Evolutionary conservation across 1,140 invertebrate species (phyloP), one percentile per base, ranked within the genome.

Genomic region (Adoxophyes honmai): DNA sequence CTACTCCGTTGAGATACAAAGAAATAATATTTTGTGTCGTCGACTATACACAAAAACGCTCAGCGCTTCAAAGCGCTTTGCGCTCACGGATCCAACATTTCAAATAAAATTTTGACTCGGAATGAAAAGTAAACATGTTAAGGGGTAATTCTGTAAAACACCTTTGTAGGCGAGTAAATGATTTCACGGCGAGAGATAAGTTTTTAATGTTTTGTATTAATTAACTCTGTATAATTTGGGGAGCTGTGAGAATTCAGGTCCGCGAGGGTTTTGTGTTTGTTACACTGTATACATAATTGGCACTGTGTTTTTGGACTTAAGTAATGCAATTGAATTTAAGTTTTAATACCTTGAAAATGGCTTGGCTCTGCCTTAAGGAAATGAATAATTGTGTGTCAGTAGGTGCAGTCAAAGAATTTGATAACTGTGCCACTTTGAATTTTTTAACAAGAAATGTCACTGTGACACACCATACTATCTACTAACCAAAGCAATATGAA

Each of bases 181-280:
- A 87, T 87, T 87, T 87, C 85, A 48, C 42, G 18, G 42, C 42
- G 42, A 48, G 42, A 48, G 42, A 48, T 48, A 48, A 48, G 42
- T 48, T 48, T 64, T 59, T 78, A 88, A 88, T 86, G 82, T 81
- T 88, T 88, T 84, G 79, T 88, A 86, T 86, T 88, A 86, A 88
- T 88, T 88, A 88, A 86, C 73, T 80, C 69, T 5, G 77, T 73
- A 81, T 86, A 88, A 86, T 86, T 79, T 55, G 78, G 75, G 71
- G 70, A 72, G 72, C 66, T 74, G 69, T 70, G 73, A 74, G 67
- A 72, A 78, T 52, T 66, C 66, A 39, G 55, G 64, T 51, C 59
- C 71, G 60, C 56, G 60, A 59, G 55, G 59, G 62, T 62, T 68
- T 66, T 65, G 15, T 61, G 44, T 15, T 13, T 34, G 44, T 34